A percentile compares a stretch with the other conserved stretches of the same genome.
Evolutionary conservation across 2,113 vertebrate species (phyloP).

Genomic region (Carassius gibelio): DNA sequence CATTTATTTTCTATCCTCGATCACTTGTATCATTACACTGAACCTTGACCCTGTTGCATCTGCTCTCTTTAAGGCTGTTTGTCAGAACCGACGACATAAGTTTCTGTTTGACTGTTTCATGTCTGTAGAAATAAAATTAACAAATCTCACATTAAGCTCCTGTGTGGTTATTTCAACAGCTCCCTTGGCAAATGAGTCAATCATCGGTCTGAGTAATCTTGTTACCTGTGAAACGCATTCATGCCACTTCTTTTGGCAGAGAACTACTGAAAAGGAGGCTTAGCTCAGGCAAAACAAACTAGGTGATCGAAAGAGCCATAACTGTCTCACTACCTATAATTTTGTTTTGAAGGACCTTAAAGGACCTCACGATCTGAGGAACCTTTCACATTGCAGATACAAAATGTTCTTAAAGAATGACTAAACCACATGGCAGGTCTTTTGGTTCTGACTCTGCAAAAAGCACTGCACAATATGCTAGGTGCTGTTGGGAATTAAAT

Average conservation of each 20-base stretch:
- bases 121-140: constrained; percentile 40
- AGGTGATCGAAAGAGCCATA: constrained; percentile 5
- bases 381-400: neutral
- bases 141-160: constrained; percentile 77
- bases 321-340: neutral
- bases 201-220: constrained; percentile 90
- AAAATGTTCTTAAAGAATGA: neutral
- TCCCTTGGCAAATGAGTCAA: constrained; percentile 86
- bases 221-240: constrained; percentile 96
- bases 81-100: constrained; percentile 15
- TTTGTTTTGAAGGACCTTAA: neutral
- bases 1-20: neutral
- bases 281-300: constrained; percentile 54
- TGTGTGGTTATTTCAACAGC: constrained; percentile 87
- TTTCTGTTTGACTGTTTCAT: constrained; percentile 27
- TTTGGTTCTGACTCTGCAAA: constrained; percentile 26
- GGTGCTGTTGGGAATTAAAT: constrained; percentile 44
- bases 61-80: constrained; percentile 34
- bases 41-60: constrained; percentile 38
- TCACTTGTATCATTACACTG: constrained; percentile 20
- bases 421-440: neutral
- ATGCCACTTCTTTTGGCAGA: constrained; percentile 87
- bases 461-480: neutral
- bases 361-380: neutral
- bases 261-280: constrained; percentile 72